A percentile compares a stretch with the other conserved stretches of the same genome.
phyloP scores from a whole-genome alignment of 2,888 invertebrate species.

The Cheilosia pagana region DNA sequence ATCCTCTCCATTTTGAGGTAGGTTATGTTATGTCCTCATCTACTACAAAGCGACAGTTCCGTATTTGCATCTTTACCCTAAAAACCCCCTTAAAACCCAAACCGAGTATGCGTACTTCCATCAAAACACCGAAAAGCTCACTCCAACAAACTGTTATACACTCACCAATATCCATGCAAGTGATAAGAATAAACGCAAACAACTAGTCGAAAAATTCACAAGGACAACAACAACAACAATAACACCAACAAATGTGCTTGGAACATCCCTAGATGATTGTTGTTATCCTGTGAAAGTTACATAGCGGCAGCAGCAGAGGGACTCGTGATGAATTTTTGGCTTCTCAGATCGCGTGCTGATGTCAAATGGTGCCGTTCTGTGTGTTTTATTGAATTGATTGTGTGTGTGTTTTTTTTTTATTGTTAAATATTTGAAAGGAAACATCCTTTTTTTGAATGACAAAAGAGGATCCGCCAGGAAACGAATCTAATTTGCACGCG shows the following conservation, averaged over 20 bases:
- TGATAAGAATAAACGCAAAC: conserved; percentile 70
- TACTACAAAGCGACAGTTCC: background rate
- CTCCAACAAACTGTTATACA: conserved; percentile 58
- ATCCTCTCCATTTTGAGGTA: background rate
- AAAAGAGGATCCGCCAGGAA: conserved; percentile 51
- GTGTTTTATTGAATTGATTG: conserved; percentile 56
- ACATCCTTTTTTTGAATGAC: conserved; percentile 23
- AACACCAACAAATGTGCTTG: conserved; percentile 30
- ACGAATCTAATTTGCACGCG: conserved; percentile 33
- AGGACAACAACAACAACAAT: conserved; percentile 59
- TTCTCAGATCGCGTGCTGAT: conserved; percentile 75
- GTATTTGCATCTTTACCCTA: conserved; percentile 18
- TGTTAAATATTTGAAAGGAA: conserved; percentile 8
- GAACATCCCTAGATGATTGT: conserved; percentile 74
- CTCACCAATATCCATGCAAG: conserved; percentile 46
- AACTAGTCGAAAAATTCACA: conserved; percentile 56
- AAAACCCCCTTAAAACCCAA: background rate
- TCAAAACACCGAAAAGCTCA: conserved; percentile 58
- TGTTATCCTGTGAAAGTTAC: conserved; percentile 72
- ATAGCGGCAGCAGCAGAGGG: conserved; percentile 55
- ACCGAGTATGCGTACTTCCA: conserved; percentile 45
- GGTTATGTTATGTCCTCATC: conserved; percentile 5
- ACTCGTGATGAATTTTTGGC: conserved; percentile 71
- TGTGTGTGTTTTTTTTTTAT: conserved; percentile 31
- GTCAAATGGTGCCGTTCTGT: conserved; percentile 72